Percentiles rank a stretch among this genome's conserved stretches.
These are phyloP conservation scores for Marmota monax DNA, from an alignment of 2,113 vertebrate genomes.

Conservation along the genomic window DNA sequence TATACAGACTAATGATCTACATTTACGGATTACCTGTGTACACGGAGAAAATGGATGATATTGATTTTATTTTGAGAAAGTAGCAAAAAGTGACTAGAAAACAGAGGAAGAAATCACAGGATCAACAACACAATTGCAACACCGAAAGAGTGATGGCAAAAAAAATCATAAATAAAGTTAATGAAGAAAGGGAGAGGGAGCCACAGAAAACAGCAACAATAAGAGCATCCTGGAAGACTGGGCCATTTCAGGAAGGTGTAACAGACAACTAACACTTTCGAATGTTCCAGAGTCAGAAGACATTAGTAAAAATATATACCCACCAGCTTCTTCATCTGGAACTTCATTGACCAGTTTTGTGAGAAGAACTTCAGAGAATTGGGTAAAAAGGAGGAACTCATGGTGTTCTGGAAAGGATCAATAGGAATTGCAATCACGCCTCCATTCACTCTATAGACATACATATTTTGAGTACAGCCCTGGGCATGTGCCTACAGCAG, in stretches of 20 bases:
- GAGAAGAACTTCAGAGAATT: not conserved
- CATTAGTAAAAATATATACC: too few species aligned
- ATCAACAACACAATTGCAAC: not conserved
- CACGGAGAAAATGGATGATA: not conserved
- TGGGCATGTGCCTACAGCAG: not conserved
- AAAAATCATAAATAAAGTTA: not conserved
- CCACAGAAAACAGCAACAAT: not conserved
- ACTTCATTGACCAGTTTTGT: not conserved
- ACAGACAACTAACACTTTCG: not conserved
- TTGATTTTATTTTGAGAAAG: not conserved
- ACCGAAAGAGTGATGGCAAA: not conserved
- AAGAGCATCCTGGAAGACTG: not conserved
- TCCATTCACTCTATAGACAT: not conserved
- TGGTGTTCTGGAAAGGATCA: not conserved
- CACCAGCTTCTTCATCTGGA: not conserved
- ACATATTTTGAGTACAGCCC: not conserved
- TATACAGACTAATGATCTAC: not conserved
- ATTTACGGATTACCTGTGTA: not conserved
- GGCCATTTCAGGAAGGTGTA: not conserved
- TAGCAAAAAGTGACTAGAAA: not conserved
- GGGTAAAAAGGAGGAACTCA: too few species aligned
- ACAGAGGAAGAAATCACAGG: not conserved
- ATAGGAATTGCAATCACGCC: not conserved
- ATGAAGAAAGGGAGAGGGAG: not conserved
- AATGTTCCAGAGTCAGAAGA: not conserved